phyloP scores from a whole-genome alignment of 2,113 vertebrate species.

The Leptosomus discolor region DNA sequence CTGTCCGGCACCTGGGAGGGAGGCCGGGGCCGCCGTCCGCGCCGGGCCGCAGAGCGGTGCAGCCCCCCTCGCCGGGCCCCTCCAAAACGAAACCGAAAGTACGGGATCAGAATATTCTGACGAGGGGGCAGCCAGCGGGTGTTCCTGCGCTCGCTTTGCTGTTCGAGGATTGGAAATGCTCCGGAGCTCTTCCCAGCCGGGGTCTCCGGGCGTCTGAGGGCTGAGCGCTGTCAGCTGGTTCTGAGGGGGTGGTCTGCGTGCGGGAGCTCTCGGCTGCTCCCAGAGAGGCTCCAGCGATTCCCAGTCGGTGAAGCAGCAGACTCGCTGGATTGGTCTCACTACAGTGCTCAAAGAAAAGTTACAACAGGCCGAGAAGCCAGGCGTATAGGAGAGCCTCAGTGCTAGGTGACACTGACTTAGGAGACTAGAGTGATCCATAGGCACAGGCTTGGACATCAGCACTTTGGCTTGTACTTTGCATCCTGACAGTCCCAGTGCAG shows the following conservation, averaged over 20 bases:
- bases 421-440: fast-evolving
- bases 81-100: fast-evolving
- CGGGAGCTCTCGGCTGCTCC: too few relatives aligned
- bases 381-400: fast-evolving
- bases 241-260: too few relatives aligned
- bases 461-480: fast-evolving
- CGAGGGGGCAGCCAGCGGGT: fast-evolving
- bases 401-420: not conserved
- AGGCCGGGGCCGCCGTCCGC: not conserved
- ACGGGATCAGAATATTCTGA: fast-evolving
- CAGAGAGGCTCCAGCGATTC: fast-evolving
- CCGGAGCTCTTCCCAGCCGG: fast-evolving
- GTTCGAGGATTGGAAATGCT: fast-evolving
- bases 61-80: too few relatives aligned
- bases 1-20: fast-evolving
- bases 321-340: not conserved
- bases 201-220: not conserved
- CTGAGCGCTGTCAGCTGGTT: fast-evolving
- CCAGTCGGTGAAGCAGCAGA: not conserved
- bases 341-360: fast-evolving
- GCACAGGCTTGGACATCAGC: fast-evolving
- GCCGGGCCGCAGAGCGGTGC: not conserved
- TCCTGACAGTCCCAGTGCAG: fast-evolving
- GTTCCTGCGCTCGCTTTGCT: not conserved
- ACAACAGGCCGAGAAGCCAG: not conserved